These are phyloP conservation scores for Ceuthmochares aereus DNA, from an alignment of 2,113 vertebrate species.

Conservation along the genomic window DNA sequence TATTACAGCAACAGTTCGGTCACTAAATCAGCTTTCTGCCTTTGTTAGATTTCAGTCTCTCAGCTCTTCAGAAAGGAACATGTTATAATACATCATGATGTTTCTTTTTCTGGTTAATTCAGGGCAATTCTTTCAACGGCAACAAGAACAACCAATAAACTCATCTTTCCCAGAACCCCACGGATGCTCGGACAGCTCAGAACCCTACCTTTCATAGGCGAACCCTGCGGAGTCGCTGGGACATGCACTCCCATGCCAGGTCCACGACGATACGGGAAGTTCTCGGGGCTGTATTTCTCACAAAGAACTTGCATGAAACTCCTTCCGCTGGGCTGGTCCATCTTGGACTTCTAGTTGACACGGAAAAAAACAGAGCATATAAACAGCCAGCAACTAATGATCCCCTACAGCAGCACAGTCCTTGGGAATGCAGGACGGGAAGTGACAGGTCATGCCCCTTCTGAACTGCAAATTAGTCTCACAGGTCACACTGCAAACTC, in stretches of 20 bases:
- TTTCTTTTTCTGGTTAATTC: neutral
- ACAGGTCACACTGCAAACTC: neutral
- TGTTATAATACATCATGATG: accelerated
- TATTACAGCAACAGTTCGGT: neutral
- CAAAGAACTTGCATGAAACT: conserved; percentile 95
- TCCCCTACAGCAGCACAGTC: neutral
- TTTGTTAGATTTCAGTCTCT: neutral
- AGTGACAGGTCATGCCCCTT: neutral
- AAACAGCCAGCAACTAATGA: neutral
- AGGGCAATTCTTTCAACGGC: neutral
- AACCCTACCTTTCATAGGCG: conserved; percentile 91
- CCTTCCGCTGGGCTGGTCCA: conserved; percentile 89
- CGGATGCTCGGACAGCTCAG: neutral
- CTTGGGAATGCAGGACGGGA: neutral
- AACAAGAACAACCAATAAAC: neutral
- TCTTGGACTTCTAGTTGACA: conserved; percentile 75
- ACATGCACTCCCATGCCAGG: conserved; percentile 92
- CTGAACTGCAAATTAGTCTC: neutral
- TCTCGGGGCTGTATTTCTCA: conserved; percentile 96
- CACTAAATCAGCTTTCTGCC: neutral
- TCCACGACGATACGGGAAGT: conserved; percentile 94
- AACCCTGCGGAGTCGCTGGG: conserved; percentile 89
- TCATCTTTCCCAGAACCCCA: neutral
- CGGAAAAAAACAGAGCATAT: neutral
- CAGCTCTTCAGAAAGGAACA: neutral